Evolutionary conservation across 2,113 vertebrate species (phyloP), one percentile per base, ranked within the genome.

Genomic region (Mixornis gularis): DNA sequence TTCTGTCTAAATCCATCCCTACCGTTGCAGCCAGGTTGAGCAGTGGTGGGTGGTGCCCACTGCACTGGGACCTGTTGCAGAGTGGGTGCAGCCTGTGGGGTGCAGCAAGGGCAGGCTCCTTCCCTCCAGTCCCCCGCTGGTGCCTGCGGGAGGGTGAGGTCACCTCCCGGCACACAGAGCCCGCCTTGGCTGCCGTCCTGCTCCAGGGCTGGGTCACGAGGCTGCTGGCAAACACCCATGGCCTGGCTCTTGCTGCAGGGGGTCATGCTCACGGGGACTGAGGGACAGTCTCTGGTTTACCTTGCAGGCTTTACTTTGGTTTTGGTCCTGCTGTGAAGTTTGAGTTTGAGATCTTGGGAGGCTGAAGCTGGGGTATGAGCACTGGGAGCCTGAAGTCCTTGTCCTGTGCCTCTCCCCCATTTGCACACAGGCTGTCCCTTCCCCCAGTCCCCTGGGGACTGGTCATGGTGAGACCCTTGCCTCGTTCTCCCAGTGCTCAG

Each of bases 181-280:
- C 0, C 71, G 53, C 62, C n/a, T 26, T 26, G 85, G 80, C 76
- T 34, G 62, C 68, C 7, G 2, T 12, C 30, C 43, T 24, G 0
- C 1, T 3, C 55, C 6, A 1, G 24, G 26, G 26, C 9, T 4
- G n/a, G 53, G 36, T 66, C 65, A 30, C 2, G 24, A 44, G 91
- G 60, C 83, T 73, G 85, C 87, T 66, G 59, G 78, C 15, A 3
- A 3, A 1, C 5, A n/a, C 17, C 26, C 29, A 0, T 0, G 51
- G 36, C 30, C 30, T 4, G 4, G 22, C 46, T 32, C 5, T 7
- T 29, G 34, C 20, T 5, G 68, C 36, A 17, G 40, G 46, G 7
- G 7, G 0, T 25, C 4, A 7, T 32, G 0, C 52, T 18, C 5
- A 0, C 0, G 2, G 7, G 20, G 4, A 25, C 34, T 1, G 0